These are phyloP conservation scores for Bombylius discolor DNA, from an alignment of 2,888 invertebrate species.

Conservation along the genomic window DNA sequence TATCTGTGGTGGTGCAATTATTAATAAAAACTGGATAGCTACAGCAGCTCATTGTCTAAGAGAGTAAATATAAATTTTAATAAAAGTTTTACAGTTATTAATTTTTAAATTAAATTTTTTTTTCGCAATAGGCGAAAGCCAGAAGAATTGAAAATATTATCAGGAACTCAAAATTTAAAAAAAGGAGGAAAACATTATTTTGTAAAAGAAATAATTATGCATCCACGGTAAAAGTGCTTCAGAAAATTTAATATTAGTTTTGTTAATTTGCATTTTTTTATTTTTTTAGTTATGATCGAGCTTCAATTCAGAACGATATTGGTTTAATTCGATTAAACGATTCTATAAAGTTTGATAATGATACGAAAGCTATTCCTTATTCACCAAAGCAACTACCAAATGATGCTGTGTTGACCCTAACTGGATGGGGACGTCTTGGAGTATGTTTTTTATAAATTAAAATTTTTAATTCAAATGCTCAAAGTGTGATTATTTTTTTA, in stretches of 20 bases:
- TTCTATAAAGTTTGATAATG: conserved; percentile 39
- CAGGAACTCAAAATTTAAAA: conserved; percentile 28
- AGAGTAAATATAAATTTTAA: conserved; percentile 4
- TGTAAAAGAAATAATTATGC: conserved; percentile 22
- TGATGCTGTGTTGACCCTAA: conserved; percentile 41
- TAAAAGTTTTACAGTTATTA: no score
- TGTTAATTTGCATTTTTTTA: not conserved
- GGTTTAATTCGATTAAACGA: conserved; percentile 47
- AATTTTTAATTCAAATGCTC: not conserved
- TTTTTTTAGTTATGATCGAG: conserved; percentile 10
- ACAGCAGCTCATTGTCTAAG: conserved; percentile 32
- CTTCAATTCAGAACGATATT: conserved; percentile 46
- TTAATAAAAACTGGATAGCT: conserved; percentile 24
- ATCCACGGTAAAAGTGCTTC: conserved; percentile 10
- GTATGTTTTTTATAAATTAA: not conserved
- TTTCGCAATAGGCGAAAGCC: conserved; percentile 16
- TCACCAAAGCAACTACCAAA: conserved; percentile 39
- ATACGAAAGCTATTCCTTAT: conserved; percentile 44
- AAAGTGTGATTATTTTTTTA: no score
- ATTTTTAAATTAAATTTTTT: no score
- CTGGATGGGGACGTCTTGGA: conserved; percentile 48
- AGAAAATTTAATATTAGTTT: no score
- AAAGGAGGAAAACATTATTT: conserved; percentile 21
- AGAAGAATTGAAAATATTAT: conserved; percentile 22
- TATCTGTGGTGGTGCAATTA: conserved; percentile 30